Evolutionary conservation across 2,113 vertebrate genomes (phyloP).

Genomic region (Taurulus bubalis): DNA sequence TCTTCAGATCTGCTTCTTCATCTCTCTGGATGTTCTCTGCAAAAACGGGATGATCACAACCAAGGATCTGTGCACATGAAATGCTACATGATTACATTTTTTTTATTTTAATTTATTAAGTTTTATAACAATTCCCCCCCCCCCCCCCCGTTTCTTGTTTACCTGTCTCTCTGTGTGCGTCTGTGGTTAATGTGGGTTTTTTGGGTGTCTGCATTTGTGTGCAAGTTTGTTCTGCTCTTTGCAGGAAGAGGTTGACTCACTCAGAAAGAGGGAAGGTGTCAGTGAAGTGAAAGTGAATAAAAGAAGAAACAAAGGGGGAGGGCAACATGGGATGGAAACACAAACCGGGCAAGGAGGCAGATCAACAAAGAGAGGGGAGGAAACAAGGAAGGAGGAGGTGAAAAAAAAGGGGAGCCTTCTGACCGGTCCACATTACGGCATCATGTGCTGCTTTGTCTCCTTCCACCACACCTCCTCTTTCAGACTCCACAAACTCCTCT

Average conservation of each 20-base stretch:
- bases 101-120: neutral
- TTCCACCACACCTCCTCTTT: constrained; percentile 34
- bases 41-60: neutral
- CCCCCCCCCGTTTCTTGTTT: too few relatives aligned
- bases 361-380: constrained; percentile 58
- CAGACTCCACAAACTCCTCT: neutral
- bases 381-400: constrained; percentile 37
- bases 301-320: constrained; percentile 16
- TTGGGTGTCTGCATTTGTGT: neutral
- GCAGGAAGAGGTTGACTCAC: neutral
- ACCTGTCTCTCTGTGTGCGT: neutral
- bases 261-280: neutral
- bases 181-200: neutral
- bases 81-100: neutral
- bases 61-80: neutral
- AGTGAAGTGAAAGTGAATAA: neutral
- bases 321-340: constrained; percentile 45
- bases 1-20: neutral
- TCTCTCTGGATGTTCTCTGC: neutral
- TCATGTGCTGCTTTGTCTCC: constrained; percentile 3
- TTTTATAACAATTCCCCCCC: too few relatives aligned
- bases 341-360: constrained; percentile 31
- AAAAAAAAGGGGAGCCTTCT: constrained; percentile 16
- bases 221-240: neutral
- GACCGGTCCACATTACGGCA: constrained; percentile 2